These are phyloP conservation scores for Chelmon rostratus DNA, from an alignment of 2,797 vertebrate genomes.

Conservation along the genomic window DNA sequence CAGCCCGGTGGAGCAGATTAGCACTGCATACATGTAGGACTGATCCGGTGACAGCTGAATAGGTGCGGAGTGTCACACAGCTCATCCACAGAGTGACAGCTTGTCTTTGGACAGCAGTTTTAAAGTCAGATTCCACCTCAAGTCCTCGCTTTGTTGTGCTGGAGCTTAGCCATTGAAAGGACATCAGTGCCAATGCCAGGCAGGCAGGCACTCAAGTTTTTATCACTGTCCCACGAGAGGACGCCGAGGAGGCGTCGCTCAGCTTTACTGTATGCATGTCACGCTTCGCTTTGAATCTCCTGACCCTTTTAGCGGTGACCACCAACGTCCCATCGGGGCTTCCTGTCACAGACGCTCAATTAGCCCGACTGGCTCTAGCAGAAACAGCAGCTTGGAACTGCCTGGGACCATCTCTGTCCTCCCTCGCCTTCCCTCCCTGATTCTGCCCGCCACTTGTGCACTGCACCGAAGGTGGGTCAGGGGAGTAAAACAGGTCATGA, in stretches of 20 bases:
- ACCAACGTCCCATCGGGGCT: slow-evolving; percentile 50
- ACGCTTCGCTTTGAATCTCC: slow-evolving; percentile 69
- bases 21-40: not conserved
- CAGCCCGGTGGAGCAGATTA: not conserved
- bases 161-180: slow-evolving; percentile 1
- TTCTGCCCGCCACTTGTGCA: slow-evolving; percentile 28
- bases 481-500: slow-evolving; percentile 25
- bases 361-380: slow-evolving; percentile 64
- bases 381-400: slow-evolving; percentile 54
- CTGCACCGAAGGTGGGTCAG: slow-evolving; percentile 22
- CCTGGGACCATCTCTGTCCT: slow-evolving; percentile 52
- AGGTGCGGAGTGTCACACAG: slow-evolving; percentile 46
- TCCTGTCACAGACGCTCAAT: slow-evolving; percentile 74
- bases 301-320: slow-evolving; percentile 72
- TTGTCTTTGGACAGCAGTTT: slow-evolving; percentile 16
- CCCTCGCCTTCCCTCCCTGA: slow-evolving; percentile 20
- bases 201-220: slow-evolving; percentile 44
- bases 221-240: slow-evolving; percentile 58
- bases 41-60: slow-evolving; percentile 33
- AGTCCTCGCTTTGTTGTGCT: slow-evolving; percentile 1
- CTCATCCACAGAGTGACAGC: slow-evolving; percentile 11
- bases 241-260: slow-evolving; percentile 33
- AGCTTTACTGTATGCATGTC: slow-evolving; percentile 43
- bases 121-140: not conserved
- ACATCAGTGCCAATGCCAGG: slow-evolving; percentile 14